Conservation (phyloP, 2,113 vertebrate species). For the Platycercus adscitus region DNA sequence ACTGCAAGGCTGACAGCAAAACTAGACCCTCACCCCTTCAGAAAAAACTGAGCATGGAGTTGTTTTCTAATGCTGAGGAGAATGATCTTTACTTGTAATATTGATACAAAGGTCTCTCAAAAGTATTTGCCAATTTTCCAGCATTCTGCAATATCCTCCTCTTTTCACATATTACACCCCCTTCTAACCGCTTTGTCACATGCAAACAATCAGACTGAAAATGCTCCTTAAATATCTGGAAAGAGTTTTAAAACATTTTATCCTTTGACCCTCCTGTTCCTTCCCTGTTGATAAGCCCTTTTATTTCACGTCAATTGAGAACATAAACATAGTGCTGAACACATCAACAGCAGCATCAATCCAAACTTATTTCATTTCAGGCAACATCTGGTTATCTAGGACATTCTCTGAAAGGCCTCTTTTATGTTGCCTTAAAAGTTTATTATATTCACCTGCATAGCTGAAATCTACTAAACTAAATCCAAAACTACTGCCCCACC, state of each 20-base stretch:
- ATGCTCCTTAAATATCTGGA: not conserved
- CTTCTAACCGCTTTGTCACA: not conserved
- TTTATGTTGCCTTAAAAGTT: not conserved
- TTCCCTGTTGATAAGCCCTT: not conserved
- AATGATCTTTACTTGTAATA: not conserved
- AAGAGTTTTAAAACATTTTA: not conserved
- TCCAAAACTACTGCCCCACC: not conserved
- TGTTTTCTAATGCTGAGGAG: not conserved
- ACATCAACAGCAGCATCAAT: not conserved
- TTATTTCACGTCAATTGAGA: not conserved
- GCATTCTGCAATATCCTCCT: not conserved
- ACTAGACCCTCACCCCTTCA: not conserved
- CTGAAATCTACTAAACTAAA: not conserved
- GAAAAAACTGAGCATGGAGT: not conserved
- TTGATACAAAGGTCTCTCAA: not conserved
- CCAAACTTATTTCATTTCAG: not conserved
- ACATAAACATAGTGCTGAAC: not conserved
- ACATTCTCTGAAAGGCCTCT: not conserved
- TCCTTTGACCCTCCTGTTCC: not conserved
- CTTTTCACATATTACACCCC: not conserved
- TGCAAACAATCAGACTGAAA: not conserved
- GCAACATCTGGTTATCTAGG: not conserved
- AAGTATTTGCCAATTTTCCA: not conserved
- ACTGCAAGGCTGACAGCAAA: not conserved
- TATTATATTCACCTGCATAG: not conserved